Conservation (phyloP, 2,888 invertebrate species). For the Ormyrus pomaceus region DNA sequence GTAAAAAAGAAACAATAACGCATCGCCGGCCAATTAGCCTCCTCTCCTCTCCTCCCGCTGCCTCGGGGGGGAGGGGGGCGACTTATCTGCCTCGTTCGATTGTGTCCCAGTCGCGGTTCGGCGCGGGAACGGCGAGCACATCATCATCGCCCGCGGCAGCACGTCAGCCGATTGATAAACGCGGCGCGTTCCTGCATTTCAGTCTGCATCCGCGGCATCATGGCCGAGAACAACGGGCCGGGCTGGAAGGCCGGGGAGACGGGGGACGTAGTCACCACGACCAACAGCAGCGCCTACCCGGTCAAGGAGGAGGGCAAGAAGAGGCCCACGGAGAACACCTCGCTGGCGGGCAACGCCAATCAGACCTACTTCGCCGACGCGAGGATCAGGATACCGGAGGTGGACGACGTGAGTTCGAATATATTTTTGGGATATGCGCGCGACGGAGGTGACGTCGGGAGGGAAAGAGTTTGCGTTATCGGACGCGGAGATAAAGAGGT, state of each 20-base stretch:
- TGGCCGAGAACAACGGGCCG: constrained; percentile 42
- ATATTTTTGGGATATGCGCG: neutral
- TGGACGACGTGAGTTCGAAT: constrained; percentile 74
- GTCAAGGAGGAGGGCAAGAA: neutral
- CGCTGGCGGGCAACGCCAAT: constrained; percentile 63
- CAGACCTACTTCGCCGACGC: constrained; percentile 82
- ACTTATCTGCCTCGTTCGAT: too few relatives aligned
- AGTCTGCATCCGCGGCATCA: constrained; percentile 48
- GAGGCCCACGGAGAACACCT: constrained; percentile 63
- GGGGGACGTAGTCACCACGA: constrained; percentile 30
- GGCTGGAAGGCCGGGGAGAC: constrained; percentile 1
- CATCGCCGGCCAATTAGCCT: neutral
- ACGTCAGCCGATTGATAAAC: too few relatives aligned
- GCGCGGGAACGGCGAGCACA: neutral
- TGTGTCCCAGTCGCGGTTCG: too few relatives aligned
- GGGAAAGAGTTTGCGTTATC: too few relatives aligned
- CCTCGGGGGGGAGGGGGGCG: too few relatives aligned
- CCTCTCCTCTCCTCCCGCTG: too few relatives aligned
- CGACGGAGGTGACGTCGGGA: too few relatives aligned
- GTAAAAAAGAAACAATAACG: neutral
- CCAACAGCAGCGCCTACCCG: constrained; percentile 22
- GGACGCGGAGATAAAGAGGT: too few relatives aligned
- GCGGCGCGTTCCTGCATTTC: neutral
- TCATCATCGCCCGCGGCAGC: neutral
- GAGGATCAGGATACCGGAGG: constrained; percentile 80